A percentile compares a stretch with the other conserved stretches of the same genome.
These are phyloP conservation scores for Slavum lentiscoides DNA, from an alignment of 2,888 invertebrate species.

Conservation along the genomic window DNA sequence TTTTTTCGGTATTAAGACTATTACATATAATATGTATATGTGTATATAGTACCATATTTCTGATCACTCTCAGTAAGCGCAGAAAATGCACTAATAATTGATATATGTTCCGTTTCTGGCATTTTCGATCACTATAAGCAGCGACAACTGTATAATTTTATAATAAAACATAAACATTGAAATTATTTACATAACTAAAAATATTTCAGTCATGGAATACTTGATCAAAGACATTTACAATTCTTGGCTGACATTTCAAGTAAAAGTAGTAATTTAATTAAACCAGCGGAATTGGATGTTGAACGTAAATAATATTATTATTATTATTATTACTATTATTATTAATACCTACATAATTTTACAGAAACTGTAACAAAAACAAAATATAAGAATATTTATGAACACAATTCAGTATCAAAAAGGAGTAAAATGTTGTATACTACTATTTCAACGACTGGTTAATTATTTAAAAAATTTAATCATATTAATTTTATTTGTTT, in stretches of 20 bases:
- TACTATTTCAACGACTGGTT: background rate
- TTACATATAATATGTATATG: too few relatives aligned
- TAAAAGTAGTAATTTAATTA: constrained; percentile 3
- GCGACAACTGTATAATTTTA: background rate
- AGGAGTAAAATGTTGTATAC: constrained; percentile 16
- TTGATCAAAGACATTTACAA: constrained; percentile 40
- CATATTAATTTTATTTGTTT: background rate
- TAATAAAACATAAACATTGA: background rate
- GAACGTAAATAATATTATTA: constrained; percentile 21
- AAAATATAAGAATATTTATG: constrained; percentile 30
- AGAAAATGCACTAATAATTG: too few relatives aligned
- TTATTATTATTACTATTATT: background rate
- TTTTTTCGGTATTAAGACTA: too few relatives aligned
- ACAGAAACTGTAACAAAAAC: background rate
- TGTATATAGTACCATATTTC: too few relatives aligned
- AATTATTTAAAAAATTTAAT: background rate
- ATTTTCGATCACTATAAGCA: too few relatives aligned
- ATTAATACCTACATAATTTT: background rate
- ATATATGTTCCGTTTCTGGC: too few relatives aligned
- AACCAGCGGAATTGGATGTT: background rate
- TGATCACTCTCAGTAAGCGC: too few relatives aligned
- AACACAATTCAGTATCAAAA: constrained; percentile 30
- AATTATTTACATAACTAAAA: background rate
- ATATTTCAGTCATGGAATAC: constrained; percentile 14
- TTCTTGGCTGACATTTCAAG: constrained; percentile 45